Base-by-base conservation (phyloP, 2,888 invertebrate genomes). In the Cephus runcator region DNA sequence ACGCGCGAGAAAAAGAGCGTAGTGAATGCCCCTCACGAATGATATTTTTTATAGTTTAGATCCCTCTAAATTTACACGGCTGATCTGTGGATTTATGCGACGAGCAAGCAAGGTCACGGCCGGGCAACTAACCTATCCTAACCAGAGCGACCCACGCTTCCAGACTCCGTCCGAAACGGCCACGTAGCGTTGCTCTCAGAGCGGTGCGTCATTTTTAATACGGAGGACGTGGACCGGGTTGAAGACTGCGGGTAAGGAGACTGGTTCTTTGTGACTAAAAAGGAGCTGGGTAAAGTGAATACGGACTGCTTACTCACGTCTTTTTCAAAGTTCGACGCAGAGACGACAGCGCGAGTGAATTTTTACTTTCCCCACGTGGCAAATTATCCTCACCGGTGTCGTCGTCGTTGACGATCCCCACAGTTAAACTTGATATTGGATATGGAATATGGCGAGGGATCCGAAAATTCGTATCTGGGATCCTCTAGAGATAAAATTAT, bases 21-120 rank as follows among this genome's bases (percentile, higher is more conserved):
- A 56, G 3, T 9, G 56, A 23, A 23, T 23, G 9, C 9, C 9
- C 56, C 23, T 56, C 23, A 56, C 56, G 23, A 15, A 56, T 56
- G 23, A 56, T 56, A 56, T 56, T 56, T 23, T 56, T 15, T 31
- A 15, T 15, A n/a, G 31, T 33, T 6, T 71, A 31, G 71, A 33
- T 34, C 31, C 30, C 12, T 31, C 71, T 31, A 71, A 71, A 71
- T 71, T 31, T 71, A 71, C 71, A 71, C 71, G 75, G 34, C 12
- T 71, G 69, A 73, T 75, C 74, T 30, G 34, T 31, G 35, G 76
- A 56, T 35, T 69, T 69, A 56, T 73, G 77, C 75, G 73, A 31
- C 75, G 78, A 73, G 73, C 75, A 77, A 75, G 69, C 79, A 83
- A 83, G 81, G 82, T 81, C 79, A 79, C 36, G 80, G 81, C 31